phyloP scores from a whole-genome alignment of 2,888 invertebrate species.

The Pilophorus perplexus region DNA sequence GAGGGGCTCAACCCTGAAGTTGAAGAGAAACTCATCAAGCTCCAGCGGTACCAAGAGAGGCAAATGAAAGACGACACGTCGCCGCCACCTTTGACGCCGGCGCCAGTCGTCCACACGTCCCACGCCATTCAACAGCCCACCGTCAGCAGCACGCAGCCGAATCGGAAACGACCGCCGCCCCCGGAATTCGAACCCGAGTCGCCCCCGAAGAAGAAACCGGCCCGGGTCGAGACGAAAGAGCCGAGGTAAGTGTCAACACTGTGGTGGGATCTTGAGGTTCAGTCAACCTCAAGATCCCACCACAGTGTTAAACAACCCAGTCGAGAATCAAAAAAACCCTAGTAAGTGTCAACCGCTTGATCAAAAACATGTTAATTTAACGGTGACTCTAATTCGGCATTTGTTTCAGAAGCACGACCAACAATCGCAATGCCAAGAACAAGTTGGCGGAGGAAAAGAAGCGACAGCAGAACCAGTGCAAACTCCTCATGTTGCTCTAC shows the following conservation, averaged over 20 bases:
- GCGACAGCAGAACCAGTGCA: constrained; percentile 57
- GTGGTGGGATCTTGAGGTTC: no score
- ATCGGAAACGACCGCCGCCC: constrained; percentile 29
- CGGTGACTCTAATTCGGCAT: background rate
- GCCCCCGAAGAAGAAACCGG: constrained; percentile 45
- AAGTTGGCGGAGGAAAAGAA: constrained; percentile 56
- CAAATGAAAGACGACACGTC: constrained; percentile 50
- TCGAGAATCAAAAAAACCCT: no score
- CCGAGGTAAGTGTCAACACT: constrained; percentile 49
- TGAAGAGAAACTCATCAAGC: constrained; percentile 83
- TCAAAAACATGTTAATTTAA: no score
- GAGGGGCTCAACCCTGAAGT: constrained; percentile 89
- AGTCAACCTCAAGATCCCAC: no score
- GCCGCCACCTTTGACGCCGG: background rate
- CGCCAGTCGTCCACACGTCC: no score
- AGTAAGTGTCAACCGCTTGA: no score
- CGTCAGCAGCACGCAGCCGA: constrained; percentile 27
- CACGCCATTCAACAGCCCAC: constrained; percentile 38
- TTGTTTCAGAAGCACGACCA: constrained; percentile 25
- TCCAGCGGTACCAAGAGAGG: constrained; percentile 81
- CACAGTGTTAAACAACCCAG: no score
- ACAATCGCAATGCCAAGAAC: constrained; percentile 43
- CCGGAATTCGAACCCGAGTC: constrained; percentile 32
- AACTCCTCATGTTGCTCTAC: constrained; percentile 71
- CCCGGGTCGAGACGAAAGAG: constrained; percentile 47